Evolutionary conservation across 1,140 invertebrate genomes (phyloP), one percentile per base, ranked within the genome.

Genomic region (Acromyrmex echinatior): DNA sequence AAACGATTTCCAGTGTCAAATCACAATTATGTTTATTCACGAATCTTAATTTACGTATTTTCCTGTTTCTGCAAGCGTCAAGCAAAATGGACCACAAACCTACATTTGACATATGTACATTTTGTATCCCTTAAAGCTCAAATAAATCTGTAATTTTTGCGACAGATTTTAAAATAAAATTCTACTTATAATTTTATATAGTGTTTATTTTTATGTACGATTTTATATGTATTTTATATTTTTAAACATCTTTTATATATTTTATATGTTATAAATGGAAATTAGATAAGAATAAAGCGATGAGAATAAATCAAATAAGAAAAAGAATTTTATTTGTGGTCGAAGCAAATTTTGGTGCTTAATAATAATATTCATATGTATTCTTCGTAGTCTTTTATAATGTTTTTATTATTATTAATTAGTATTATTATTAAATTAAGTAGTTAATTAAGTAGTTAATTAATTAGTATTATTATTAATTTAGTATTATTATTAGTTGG

Each of bases 21-120:
- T 71, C 16, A 58, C 10, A 51, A 81, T 81, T 56, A 56, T 31
- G 35, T 12, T 62, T 45, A 60, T 82, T 60, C 21, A 58, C 28
- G 25, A 14, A 14, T 84, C 18, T 62, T n/a, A 82, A 82, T 82
- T 51, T 16, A 58, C 16, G 5, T 7, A 2, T 14, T 60, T 51
- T 65, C 14, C 0, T 12, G 2, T 39, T 39, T 16, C 16, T 18
- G 12, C 3, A 25, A 10, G 5, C 6, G 25, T 68, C 7, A n/a
- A 10, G 74, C 25, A 18, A 10, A 35, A 79, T 3, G n/a, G 16
- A 66, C 7, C 21, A 79, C 1, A 63, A 14, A 31, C 25, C 4
- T 63, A 39, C 35, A 16, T 63, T 60, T 35, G 10, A 16, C 5
- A 35, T 35, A 35, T 21, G n/a, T 60, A 25, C 58, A 25, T 60